Conservation (phyloP, 2,888 invertebrate species). For the Sipunculus nudus region DNA sequence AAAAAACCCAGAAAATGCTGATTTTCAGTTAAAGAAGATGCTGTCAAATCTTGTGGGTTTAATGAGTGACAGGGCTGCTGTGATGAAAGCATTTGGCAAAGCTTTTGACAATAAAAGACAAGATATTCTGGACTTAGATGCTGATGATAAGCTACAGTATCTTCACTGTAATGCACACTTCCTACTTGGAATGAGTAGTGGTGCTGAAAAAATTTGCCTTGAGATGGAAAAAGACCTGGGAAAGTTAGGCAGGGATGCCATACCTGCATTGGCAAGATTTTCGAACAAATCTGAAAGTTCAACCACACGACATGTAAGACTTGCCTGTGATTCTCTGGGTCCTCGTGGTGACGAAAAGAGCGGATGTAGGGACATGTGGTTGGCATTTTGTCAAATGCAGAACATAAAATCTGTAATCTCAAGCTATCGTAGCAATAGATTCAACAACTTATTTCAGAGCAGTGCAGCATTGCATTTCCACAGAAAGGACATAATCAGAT, state of each 20-base stretch:
- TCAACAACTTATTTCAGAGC: conserved; percentile 2
- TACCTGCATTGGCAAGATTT: not conserved
- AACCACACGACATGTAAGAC: not conserved
- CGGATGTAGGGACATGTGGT: not conserved
- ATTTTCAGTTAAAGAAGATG: not conserved
- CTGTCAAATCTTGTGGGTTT: not conserved
- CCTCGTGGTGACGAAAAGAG: not conserved
- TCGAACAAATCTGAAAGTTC: not conserved
- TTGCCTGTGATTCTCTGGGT: not conserved
- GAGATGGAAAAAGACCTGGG: not conserved
- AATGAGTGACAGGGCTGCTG: not conserved
- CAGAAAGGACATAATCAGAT: not conserved
- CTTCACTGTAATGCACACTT: conserved; percentile 5
- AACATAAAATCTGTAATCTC: not conserved
- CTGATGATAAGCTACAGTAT: too few species aligned
- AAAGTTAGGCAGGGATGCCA: not conserved
- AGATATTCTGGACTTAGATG: not conserved
- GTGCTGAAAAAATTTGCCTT: not conserved
- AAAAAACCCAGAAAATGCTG: not conserved
- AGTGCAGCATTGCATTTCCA: not conserved
- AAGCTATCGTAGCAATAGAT: not conserved
- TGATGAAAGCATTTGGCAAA: not conserved
- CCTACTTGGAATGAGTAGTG: not conserved
- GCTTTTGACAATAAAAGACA: not conserved
- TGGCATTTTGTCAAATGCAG: not conserved